Percentiles rank a stretch among this genome's conserved stretches.
phyloP scores from a whole-genome alignment of 2,797 vertebrate species.

The Eleutherodactylus coqui region DNA sequence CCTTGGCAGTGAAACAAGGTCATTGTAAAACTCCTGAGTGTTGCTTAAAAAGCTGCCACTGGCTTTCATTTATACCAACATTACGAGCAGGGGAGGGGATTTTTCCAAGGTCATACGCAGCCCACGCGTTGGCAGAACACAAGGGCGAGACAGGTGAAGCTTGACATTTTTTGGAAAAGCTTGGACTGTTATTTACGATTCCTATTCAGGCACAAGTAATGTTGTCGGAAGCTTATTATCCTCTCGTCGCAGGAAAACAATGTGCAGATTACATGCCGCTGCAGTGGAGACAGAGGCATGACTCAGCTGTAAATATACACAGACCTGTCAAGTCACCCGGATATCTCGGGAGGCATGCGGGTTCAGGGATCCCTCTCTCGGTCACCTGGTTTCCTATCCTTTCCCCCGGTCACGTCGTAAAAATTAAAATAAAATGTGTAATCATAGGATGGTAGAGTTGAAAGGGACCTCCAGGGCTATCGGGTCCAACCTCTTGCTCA shows the following conservation, averaged over 20 bases:
- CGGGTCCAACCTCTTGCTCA: too few relatives aligned
- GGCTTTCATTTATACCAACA: slow-evolving; percentile 28
- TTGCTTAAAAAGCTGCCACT: slow-evolving; percentile 19
- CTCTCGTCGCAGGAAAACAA: neutral
- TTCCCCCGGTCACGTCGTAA: too few relatives aligned
- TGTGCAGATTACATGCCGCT: neutral
- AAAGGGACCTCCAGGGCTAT: too few relatives aligned
- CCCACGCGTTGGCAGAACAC: neutral
- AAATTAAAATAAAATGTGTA: too few relatives aligned
- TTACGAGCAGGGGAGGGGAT: neutral
- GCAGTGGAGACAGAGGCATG: neutral
- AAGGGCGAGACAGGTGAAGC: neutral
- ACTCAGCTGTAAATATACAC: neutral
- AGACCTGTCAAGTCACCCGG: too few relatives aligned
- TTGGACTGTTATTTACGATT: neutral
- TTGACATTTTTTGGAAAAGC: neutral
- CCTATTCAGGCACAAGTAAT: neutral
- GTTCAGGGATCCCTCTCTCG: too few relatives aligned
- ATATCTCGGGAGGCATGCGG: too few relatives aligned
- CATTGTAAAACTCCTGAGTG: neutral
- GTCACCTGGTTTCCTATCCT: too few relatives aligned
- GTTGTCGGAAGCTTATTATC: neutral
- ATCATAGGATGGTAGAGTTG: too few relatives aligned
- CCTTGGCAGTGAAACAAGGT: slow-evolving; percentile 16
- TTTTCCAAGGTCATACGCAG: slow-evolving; percentile 28